These are phyloP conservation scores for Miichthys miiuy DNA, from an alignment of 2,797 vertebrate species.

Conservation along the genomic window DNA sequence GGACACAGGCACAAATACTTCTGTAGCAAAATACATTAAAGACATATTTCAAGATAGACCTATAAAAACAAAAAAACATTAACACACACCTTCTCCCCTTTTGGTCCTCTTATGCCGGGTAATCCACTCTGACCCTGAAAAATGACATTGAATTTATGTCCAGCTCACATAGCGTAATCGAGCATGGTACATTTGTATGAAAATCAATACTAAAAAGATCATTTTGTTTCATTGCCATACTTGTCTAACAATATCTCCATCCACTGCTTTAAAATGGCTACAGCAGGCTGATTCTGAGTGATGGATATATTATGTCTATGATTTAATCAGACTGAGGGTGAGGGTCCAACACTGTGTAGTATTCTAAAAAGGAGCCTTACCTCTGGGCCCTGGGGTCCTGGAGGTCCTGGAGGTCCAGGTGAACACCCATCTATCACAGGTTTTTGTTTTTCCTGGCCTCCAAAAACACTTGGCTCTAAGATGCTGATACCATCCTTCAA, in stretches of 20 bases:
- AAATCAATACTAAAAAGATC: constrained; percentile 55
- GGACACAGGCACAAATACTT: constrained; percentile 51
- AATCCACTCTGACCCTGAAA: constrained; percentile 89
- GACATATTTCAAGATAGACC: constrained; percentile 27
- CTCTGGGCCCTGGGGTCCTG: constrained; percentile 89
- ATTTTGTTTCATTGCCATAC: constrained; percentile 20
- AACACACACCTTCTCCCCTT: constrained; percentile 89
- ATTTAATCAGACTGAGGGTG: constrained; percentile 31
- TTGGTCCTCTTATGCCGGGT: constrained; percentile 91
- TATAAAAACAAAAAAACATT: constrained; percentile 15
- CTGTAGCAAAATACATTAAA: constrained; percentile 41
- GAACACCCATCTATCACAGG: constrained; percentile 70
- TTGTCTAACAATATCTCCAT: constrained; percentile 35
- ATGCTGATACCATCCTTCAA: constrained; percentile 54
- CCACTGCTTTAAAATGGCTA: constrained; percentile 15
- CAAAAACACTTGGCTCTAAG: constrained; percentile 44
- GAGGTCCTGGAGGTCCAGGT: constrained; percentile 79
- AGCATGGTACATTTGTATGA: constrained; percentile 14
- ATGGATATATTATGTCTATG: constrained; percentile 6
- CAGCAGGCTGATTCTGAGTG: neutral
- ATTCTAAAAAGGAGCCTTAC: constrained; percentile 69
- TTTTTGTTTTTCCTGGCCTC: constrained; percentile 44
- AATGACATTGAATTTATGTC: constrained; percentile 54
- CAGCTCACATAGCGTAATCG: constrained; percentile 29
- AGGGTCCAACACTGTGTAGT: neutral